Evolutionary conservation across 2,113 vertebrate genomes (phyloP).

Genomic region (Tetrax tetrax): DNA sequence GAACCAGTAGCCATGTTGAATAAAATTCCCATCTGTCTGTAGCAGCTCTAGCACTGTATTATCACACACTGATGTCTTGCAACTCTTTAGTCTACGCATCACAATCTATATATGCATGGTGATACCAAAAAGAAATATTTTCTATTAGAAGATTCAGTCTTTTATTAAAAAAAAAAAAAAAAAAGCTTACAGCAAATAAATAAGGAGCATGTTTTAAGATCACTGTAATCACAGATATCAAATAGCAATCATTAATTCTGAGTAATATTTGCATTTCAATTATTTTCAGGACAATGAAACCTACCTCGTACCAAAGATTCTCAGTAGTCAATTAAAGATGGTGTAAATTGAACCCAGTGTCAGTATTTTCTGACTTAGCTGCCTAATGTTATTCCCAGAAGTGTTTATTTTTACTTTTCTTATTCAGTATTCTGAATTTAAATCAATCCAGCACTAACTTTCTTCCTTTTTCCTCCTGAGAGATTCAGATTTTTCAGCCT

Average conservation of each 20-base stretch:
- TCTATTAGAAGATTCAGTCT: background rate
- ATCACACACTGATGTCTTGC: background rate
- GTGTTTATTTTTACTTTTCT: background rate
- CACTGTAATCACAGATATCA: background rate
- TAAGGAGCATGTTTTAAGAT: background rate
- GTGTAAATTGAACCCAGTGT: background rate
- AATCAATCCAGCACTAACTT: background rate
- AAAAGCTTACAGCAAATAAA: background rate
- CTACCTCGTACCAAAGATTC: background rate
- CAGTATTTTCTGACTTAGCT: background rate
- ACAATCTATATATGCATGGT: background rate
- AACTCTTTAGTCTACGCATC: background rate
- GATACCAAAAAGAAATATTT: background rate
- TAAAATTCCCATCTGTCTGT: background rate
- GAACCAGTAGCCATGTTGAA: background rate
- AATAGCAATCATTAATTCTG: background rate
- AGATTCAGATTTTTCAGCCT: background rate
- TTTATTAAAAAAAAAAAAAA: background rate
- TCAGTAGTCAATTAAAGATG: background rate
- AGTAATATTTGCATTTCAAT: background rate
- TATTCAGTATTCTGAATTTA: background rate
- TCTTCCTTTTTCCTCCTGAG: background rate
- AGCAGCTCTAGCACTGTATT: background rate
- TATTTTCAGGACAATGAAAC: background rate
- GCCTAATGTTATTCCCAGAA: background rate